Evolutionary conservation across 2,888 invertebrate genomes (phyloP), one percentile per base, ranked within the genome.

Genomic region (Drosophila flavopinicola): DNA sequence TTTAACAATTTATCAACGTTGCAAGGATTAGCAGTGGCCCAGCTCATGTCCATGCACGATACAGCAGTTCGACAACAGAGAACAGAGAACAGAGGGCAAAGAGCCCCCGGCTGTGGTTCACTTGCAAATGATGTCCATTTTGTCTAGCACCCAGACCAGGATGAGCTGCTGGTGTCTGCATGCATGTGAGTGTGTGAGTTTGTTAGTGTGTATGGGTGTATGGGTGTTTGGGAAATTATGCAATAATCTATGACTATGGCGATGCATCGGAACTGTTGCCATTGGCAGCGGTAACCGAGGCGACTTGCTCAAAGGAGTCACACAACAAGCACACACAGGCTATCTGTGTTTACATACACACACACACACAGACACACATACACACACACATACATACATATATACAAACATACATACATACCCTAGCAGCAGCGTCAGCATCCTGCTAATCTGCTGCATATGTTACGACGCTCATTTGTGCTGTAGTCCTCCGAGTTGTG

Each of bases 101-200:
- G 44, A 20, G 39, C 53, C 53, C 27, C 57, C 17, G 52, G 63
- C 70, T 69, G 48, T 57, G 65, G 57, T 32, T 52, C 61, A 66
- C 71, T 86, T 85, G 85, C 79, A 78, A 80, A 86, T 82, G 64
- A 86, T 86, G 67, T 74, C 51, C 84, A 79, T 60, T 83, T 72
- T 60, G 73, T 75, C 52, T 37, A 42, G 13, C 20, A 38, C 25
- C 23, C 13, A 9, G 32, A 17, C 9, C 47, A 38, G 51, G 20
- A 15, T 47, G 42, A 13, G 41, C 17, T 49, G 24, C 17, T 7
- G 30, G 32, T 27, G n/a, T 38, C n/a, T n/a, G 35, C 32, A n/a
- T 7, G n/a, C 17, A 17, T 27, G 27, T 27, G 29, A 9, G 9
- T 41, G 45, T 64, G 44, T 35, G 45, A 44, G n/a, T 52, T 33